A percentile compares a stretch with the other conserved stretches of the same genome.
phyloP scores from a whole-genome alignment of 2,888 invertebrate species.

The Amphiduros pacificus region DNA sequence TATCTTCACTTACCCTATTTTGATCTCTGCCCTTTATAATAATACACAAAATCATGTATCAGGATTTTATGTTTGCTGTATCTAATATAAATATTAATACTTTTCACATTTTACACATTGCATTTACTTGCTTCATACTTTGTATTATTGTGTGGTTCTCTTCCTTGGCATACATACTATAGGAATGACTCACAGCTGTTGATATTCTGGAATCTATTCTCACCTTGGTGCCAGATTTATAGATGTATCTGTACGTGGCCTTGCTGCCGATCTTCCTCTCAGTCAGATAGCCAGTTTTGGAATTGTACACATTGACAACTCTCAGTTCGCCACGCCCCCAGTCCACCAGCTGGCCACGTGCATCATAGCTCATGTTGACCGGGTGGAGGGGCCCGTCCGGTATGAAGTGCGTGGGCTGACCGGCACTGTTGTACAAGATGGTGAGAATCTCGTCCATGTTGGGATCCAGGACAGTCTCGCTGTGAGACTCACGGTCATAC shows the following conservation, averaged over 20 bases:
- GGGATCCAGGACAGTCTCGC: slow-evolving; percentile 86
- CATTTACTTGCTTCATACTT: too few relatives aligned
- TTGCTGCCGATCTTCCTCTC: slow-evolving; percentile 87
- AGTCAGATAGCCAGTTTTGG: slow-evolving; percentile 78
- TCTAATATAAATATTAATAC: too few relatives aligned
- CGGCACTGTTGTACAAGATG: slow-evolving; percentile 85
- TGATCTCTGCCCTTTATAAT: too few relatives aligned
- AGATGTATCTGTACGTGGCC: slow-evolving; percentile 87
- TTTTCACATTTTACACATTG: too few relatives aligned
- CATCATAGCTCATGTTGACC: slow-evolving; percentile 84
- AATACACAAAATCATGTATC: too few relatives aligned
- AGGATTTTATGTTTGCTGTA: too few relatives aligned
- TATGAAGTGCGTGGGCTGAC: slow-evolving; percentile 71
- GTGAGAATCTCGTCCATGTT: slow-evolving; percentile 81
- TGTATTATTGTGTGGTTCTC: too few relatives aligned
- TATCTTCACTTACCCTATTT: too few relatives aligned
- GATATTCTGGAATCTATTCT: too few relatives aligned
- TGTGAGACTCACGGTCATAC: slow-evolving; percentile 87
- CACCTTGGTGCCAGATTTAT: slow-evolving; percentile 78
- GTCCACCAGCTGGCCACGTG: slow-evolving; percentile 81
- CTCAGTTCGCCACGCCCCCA: slow-evolving; percentile 82
- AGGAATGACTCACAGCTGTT: too few relatives aligned
- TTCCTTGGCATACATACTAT: too few relatives aligned
- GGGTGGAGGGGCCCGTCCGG: slow-evolving; percentile 40
- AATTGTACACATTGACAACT: slow-evolving; percentile 68